Evolutionary conservation across 2,888 invertebrate genomes (phyloP), one percentile per base, ranked within the genome.

Genomic region (Amphipyra berbera): DNA sequence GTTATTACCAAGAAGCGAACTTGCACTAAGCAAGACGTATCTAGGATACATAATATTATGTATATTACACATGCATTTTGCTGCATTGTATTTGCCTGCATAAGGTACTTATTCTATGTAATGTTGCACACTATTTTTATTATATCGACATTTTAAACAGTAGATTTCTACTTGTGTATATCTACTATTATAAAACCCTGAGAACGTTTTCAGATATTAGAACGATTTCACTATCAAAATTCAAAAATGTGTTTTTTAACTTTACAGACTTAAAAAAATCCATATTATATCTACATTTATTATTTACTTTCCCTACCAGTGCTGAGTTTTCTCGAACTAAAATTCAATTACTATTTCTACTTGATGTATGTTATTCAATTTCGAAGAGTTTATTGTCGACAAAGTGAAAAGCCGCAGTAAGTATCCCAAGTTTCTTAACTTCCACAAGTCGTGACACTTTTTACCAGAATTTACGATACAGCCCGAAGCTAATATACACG

Each of bases 361-460:
- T 78, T 78, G 77, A 79, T 76, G 69, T 75, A 75, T 76, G 78
- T 70, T 76, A 83, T 78, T 79, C 76, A 78, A 79, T 81, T 79
- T 73, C 77, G 64, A 68, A 73, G 79, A 85, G 80, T 83, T 85
- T 79, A 84, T 81, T 85, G 85, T 81, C 71, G 74, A 82, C 85
- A 80, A 82, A 79, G 76, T 78, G 76, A 79, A 85, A 80, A 83
- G 80, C 83, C 79, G 81, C 81, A 73, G 75, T 76, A 81, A 79
- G 78, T 79, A 73, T 73, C 73, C 78, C 70, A 82, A 84, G 76
- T 79, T 79, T 73, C 72, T 73, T 79, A 73, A 85, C 79, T 85
- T 84, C 68, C 71, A 66, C 49, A 67, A 81, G 69, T 82, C 82
- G 81, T 83, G 84, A 84, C 84, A 82, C 82, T 80, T 85, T 85